Base-by-base conservation (phyloP, 2,797 vertebrate species). In the Leptatherina wallacei region DNA sequence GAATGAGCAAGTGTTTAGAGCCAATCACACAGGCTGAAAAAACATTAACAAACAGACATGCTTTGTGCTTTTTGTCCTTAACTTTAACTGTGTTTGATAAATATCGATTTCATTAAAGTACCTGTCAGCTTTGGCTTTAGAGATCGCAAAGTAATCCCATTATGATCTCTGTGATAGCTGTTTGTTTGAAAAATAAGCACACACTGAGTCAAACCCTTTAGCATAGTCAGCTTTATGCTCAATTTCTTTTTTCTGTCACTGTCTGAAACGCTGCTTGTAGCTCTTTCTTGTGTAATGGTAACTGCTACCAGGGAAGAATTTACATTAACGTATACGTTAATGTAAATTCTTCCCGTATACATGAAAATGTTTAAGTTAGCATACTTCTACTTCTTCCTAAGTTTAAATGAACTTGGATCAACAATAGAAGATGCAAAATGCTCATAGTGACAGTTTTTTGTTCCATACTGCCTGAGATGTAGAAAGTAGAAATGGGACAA, bases 1-100 rank as follows among this genome's bases (percentile, higher is more conserved):
- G 77, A 91, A 85, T 67, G 80, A 89, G 79, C 75, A 86, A 89
- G 85, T 89, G 88, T 90, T 90, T 88, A 79, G 69, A 80, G 88
- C 84, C 85, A 88, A 87, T 87, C 86, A 86, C 69, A 6, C 74
- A 77, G 83, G 61, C 56, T 77, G 82, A 27, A 27, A 75, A 85
- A 77, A 71, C 81, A 86, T 82, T 77, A 72, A 78, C 64, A 87
- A 88, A 84, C 69, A 83, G 66, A 71, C 69, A 60, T 22, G 66
- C 64, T 77, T 81, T 82, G 80, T 83, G 83, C 61, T 81, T 80
- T 81, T 71, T 49, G 38, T 78, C 22, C 62, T 75, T 59, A 47
- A 70, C 51, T 80, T 67, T 72, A 61, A 32, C 68, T 79, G 63
- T n/a, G 44, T 71, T 84, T 75, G 78, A 80, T 83, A 73, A 84